Conservation (phyloP, 2,888 invertebrate genomes). For the Glaucopsyche alexis region DNA sequence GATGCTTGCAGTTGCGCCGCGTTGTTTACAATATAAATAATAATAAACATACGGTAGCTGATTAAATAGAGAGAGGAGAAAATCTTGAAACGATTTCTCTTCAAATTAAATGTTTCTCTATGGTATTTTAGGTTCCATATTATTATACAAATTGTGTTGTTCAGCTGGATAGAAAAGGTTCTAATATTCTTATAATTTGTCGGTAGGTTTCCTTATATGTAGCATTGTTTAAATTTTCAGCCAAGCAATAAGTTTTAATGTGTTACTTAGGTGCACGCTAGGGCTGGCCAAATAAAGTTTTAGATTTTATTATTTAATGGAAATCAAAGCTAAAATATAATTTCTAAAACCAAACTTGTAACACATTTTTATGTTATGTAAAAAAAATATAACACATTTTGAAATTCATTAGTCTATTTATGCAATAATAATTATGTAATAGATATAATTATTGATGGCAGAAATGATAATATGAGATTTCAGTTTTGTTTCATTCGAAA, state of each 20-base stretch:
- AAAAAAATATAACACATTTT: no score
- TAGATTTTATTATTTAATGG: not conserved
- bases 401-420: no score
- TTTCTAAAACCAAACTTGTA: no score
- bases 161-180: not conserved
- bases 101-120: no score
- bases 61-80: not conserved
- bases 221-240: not conserved
- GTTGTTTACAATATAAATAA: not conserved
- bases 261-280: conserved; percentile 4
- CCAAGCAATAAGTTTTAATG: not conserved
- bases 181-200: not conserved
- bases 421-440: no score
- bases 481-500: no score
- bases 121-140: no score
- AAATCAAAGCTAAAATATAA: no score
- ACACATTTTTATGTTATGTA: no score
- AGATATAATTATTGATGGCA: no score
- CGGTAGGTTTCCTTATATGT: not conserved
- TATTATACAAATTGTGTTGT: not conserved
- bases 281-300: not conserved
- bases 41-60: not conserved
- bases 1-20: not conserved
- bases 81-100: not conserved
- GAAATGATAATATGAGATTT: no score